A percentile compares a stretch with the other conserved stretches of the same genome.
phyloP scores from a whole-genome alignment of 2,888 invertebrate genomes.

The Ommatoiulus sabulosus region DNA sequence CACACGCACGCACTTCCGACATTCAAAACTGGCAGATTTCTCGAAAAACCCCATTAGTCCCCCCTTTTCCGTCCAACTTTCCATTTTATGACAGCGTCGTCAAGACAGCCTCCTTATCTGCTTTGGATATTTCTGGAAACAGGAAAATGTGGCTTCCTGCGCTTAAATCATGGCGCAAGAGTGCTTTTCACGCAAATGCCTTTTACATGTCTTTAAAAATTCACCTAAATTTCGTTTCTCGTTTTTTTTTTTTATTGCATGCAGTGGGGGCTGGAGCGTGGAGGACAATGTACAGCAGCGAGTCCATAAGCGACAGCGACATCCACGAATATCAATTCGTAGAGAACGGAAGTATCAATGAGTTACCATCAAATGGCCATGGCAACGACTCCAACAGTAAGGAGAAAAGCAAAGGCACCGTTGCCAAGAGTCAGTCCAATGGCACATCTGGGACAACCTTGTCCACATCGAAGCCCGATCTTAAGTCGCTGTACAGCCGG shows the following conservation, averaged over 20 bases:
- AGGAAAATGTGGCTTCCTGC: no score
- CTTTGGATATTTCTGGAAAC: no score
- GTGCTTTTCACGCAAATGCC: no score
- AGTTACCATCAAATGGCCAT: not conserved
- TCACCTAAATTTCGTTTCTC: not conserved
- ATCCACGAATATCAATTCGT: not conserved
- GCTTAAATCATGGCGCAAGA: no score
- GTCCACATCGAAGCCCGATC: not conserved
- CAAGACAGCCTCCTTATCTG: not conserved
- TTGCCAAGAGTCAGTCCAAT: not conserved
- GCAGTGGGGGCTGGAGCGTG: conserved; percentile 42
- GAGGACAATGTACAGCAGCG: conserved; percentile 48
- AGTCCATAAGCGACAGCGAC: not conserved
- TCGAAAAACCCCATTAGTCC: not conserved
- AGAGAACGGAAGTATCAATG: not conserved
- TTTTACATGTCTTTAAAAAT: no score
- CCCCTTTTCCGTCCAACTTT: not conserved
- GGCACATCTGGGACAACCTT: not conserved
- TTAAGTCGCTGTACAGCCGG: conserved; percentile 11
- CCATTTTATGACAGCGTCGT: not conserved
- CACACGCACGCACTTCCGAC: not conserved
- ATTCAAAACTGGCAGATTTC: not conserved
- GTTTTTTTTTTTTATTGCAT: not conserved
- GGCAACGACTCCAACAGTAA: not conserved
- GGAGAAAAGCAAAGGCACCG: not conserved